Evolutionary conservation across 2,113 vertebrate species (phyloP).

Genomic region (Hyperopisus bebe): DNA sequence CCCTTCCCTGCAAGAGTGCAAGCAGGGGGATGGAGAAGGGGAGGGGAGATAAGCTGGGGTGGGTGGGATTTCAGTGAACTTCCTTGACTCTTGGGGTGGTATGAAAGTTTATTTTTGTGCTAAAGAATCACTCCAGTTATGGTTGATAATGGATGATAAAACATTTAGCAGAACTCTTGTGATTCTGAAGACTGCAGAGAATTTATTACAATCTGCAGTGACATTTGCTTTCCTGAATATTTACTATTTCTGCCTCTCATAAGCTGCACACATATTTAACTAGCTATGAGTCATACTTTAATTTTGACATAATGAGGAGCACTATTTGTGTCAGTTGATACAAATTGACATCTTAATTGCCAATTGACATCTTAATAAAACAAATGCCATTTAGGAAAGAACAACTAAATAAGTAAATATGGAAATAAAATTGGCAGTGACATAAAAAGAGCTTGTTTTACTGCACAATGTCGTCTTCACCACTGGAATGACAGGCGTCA

Average conservation of each 20-base stretch:
- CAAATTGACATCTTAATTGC: slow-evolving; percentile 1
- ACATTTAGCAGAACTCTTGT: neutral
- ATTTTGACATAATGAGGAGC: neutral
- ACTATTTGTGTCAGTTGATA: neutral
- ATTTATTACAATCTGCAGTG: neutral
- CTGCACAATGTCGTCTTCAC: neutral
- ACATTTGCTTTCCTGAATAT: neutral
- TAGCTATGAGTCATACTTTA: neutral
- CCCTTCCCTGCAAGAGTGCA: neutral
- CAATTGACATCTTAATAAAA: slow-evolving; percentile 4
- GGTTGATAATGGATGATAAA: neutral
- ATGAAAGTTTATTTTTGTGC: neutral
- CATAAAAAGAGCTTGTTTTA: neutral
- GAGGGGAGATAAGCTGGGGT: neutral
- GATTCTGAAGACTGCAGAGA: neutral
- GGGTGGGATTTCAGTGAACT: neutral
- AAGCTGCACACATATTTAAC: neutral
- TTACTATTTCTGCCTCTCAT: neutral
- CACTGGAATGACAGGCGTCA: neutral
- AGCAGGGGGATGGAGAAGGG: neutral
- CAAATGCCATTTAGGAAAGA: neutral
- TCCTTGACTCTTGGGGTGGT: neutral
- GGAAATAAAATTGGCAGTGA: neutral
- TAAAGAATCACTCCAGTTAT: neutral
- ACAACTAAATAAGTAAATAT: neutral